Conservation (phyloP, 2,888 invertebrate species). For the Caenorhabditis plicata region DNA sequence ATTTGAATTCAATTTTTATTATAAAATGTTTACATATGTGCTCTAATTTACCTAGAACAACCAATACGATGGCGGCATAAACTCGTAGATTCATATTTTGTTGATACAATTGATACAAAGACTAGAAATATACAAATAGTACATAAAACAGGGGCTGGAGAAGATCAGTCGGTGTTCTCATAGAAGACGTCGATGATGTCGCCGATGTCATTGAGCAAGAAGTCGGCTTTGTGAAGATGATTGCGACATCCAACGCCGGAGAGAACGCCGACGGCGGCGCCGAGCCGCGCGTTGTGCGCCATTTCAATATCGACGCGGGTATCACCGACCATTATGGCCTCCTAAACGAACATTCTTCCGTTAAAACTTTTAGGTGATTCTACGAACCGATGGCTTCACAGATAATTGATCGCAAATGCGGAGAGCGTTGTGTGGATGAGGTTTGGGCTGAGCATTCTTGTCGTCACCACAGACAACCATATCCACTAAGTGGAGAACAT, state of each 20-base stretch:
- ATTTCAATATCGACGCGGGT: slow-evolving; percentile 68
- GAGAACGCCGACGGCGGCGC: slow-evolving; percentile 67
- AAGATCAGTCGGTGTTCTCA: too few relatives aligned
- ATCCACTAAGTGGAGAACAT: slow-evolving; percentile 65
- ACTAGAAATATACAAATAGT: too few relatives aligned
- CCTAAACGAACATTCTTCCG: slow-evolving; percentile 27
- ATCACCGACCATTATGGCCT: slow-evolving; percentile 68
- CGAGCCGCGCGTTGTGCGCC: slow-evolving; percentile 67
- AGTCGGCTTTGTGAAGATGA: slow-evolving; percentile 57
- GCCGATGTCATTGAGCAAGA: slow-evolving; percentile 31
- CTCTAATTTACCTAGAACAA: too few relatives aligned
- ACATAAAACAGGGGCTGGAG: too few relatives aligned
- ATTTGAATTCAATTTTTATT: too few relatives aligned
- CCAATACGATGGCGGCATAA: too few relatives aligned
- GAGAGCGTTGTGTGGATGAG: slow-evolving; percentile 67
- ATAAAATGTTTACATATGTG: too few relatives aligned
- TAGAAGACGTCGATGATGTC: slow-evolving; percentile 23
- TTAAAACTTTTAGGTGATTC: neutral
- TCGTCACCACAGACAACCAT: slow-evolving; percentile 69
- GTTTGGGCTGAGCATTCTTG: slow-evolving; percentile 66
- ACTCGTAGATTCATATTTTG: too few relatives aligned
- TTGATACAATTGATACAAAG: too few relatives aligned
- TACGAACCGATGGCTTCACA: slow-evolving; percentile 49
- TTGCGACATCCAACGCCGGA: slow-evolving; percentile 65
- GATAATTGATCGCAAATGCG: slow-evolving; percentile 54